Base-by-base conservation (phyloP, 2,888 invertebrate genomes). In the Marasmarcha lunaedactyla region DNA sequence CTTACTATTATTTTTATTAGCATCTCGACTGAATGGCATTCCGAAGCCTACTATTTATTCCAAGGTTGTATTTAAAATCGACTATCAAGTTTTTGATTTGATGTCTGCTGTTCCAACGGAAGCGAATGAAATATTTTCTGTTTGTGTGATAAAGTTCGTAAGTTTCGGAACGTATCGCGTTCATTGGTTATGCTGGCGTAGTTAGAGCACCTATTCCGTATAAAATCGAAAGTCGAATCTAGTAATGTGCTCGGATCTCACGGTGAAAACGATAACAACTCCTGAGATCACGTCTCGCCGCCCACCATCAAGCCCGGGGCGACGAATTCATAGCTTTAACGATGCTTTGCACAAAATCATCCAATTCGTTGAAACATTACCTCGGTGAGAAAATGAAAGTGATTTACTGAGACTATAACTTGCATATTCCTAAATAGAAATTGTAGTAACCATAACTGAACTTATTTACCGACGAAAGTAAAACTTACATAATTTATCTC, bases 1-100 rank as follows among this genome's bases (percentile, higher is more conserved):
- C 56, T 50, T 46, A 48, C 50, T 46, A 37, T 44, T 40, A 45
- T 48, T 45, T 46, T 44, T 50, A 47, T 52, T 51, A 33, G 42
- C 42, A 43, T 42, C 40, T 30, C 20, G 20, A 3, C 7, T 30
- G 30, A 30, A 30, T 30, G 30, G 10, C 30, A 30, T 30, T 30
- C 30, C 11, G 30, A 30, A 30, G 30, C 9, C 30, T 30, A n/a
- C 30, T 7, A 30, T 20, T 20, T 20, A 20, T 20, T 7, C 20
- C 20, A 20, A 20, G 20, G 20, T 7, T 20, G 20, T 20, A 20
- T 20, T 20, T 20, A 20, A 20, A 20, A 20, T 20, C 20, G 20
- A 20, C 3, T 20, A 20, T 20, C 20, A 20, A 20, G 20, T 20
- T 20, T 20, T 20, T 20, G 20, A 20, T 20, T 20, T 20, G 20